Evolutionary conservation across 92 coral and sea anemone species (phyloP).

Genomic region (Porites divaricata): DNA sequence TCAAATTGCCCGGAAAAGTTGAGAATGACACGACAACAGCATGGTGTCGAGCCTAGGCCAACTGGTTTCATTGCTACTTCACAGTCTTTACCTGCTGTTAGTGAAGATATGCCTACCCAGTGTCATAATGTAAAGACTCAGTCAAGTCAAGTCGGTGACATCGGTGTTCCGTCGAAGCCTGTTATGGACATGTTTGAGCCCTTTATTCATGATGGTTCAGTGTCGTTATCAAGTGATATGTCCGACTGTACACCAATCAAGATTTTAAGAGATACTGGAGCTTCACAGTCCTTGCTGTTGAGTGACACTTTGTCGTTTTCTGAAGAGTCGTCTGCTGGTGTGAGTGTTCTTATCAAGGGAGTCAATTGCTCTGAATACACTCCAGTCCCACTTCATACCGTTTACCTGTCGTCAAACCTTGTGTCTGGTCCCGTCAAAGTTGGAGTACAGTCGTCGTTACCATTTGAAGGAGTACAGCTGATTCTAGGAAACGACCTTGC

Average conservation of each 20-base stretch:
- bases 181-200: background rate
- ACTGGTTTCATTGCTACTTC: no score
- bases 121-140: background rate
- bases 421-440: background rate
- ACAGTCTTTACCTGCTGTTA: no score
- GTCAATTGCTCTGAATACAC: background rate
- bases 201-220: background rate
- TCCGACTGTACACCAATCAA: no score
- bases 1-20: background rate
- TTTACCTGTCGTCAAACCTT: background rate
- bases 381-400: background rate
- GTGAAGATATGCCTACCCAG: background rate
- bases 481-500: background rate
- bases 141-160: no score
- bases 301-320: background rate
- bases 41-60: background rate
- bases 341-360: slow-evolving; percentile 1
- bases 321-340: background rate
- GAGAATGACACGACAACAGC: background rate
- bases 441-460: background rate
- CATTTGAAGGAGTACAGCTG: background rate
- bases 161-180: background rate
- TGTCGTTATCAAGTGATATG: no score
- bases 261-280: no score
- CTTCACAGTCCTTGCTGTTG: no score